Evolutionary conservation across 2,113 vertebrate species (phyloP).

Genomic region (Butastur rufipennis): DNA sequence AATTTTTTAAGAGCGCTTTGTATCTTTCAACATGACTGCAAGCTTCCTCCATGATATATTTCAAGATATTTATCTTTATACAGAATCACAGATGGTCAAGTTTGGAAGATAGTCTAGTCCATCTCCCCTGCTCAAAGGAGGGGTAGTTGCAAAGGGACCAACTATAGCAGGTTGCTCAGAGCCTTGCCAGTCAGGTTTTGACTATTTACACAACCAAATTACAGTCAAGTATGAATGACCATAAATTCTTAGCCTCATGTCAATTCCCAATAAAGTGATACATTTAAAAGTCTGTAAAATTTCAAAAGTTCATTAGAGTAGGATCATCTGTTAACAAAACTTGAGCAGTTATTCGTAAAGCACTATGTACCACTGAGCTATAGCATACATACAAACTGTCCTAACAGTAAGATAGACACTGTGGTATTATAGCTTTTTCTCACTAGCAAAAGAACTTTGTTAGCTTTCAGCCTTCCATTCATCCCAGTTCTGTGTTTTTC

Average conservation of each 20-base stretch:
- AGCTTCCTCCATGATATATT: not conserved
- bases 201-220: not conserved
- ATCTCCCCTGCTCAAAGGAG: not conserved
- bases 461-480: not conserved
- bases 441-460: not conserved
- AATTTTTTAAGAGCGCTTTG: not conserved
- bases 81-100: not conserved
- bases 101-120: not conserved
- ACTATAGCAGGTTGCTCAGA: not conserved
- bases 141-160: not conserved
- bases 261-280: not conserved
- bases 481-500: not conserved
- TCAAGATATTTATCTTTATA: not conserved
- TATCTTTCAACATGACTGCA: not conserved
- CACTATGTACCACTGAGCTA: not conserved
- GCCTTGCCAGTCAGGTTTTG: not conserved
- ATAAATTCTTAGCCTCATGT: not conserved
- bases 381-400: not conserved
- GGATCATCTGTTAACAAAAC: not conserved
- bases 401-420: not conserved
- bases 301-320: not conserved
- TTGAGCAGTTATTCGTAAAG: not conserved
- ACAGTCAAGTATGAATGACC: not conserved
- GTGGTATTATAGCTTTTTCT: not conserved
- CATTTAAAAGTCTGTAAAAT: not conserved